Evolutionary conservation across 2,797 vertebrate species (phyloP), one percentile per base, ranked within the genome.

Genomic region (Botia almorhae): DNA sequence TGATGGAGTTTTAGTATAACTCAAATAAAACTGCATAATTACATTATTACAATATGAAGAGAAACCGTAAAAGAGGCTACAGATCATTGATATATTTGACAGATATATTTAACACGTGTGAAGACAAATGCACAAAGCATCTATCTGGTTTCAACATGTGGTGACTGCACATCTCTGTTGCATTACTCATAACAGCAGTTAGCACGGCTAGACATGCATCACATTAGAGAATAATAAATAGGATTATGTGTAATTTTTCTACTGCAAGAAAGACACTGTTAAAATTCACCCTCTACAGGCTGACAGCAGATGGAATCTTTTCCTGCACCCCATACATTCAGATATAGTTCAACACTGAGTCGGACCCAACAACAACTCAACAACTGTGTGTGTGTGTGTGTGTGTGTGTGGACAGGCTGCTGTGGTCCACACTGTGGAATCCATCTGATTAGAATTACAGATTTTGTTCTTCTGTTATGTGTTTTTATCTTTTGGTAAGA

Each of bases 91-190:
- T 8, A 21, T 63, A 26, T 56, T 56, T 19, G 63, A 23, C n/a
- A 53, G 4, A 17, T 12, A 8, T 17, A 46, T 46, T 46, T 76
- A 67, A 46, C 23, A 23, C 21, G n/a, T 68, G 19, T n/a, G 23
- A 78, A 53, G 58, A 81, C 61, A 36, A 82, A 81, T 58, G 53
- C 43, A 58, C 80, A 71, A 84, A 84, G 74, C 76, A 83, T 36
- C 58, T 46, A 33, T 83, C 71, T 74, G 60, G 85, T 85, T 85
- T 77, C 58, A 51, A 69, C 51, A 17, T 76, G 68, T 46, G 36
- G 17, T 36, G 39, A 6, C 46, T 83, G 56, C 7, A 67, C 81
- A 55, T 21, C 75, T 76, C 50, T 75, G 39, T 85, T 74, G 12
- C 80, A 67, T 76, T n/a, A 69, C 46, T 17, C 10, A 51, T n/a